Evolutionary conservation across 37 sponge, comb jelly and placozoan genomes (phyloP).

Genomic region (Corticium candelabrum): DNA sequence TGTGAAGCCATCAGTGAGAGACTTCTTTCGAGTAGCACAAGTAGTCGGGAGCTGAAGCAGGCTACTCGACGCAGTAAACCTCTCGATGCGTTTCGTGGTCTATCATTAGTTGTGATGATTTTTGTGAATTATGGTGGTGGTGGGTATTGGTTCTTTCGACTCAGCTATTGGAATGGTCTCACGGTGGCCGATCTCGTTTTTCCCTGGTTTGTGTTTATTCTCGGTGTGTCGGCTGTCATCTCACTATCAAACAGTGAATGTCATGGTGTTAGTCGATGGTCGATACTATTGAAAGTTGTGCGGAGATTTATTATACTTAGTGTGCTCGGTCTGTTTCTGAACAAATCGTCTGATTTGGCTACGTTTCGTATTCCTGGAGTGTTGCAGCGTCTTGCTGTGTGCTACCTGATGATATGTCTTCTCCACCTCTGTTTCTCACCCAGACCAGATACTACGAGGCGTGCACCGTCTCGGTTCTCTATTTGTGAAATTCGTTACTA

Average conservation of each 20-base stretch:
- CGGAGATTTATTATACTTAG: constrained; percentile 70
- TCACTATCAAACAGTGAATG: constrained; percentile 23
- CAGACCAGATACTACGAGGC: not conserved
- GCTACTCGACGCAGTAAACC: constrained; percentile 41
- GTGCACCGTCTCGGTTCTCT: not conserved
- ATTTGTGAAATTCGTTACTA: constrained; percentile 53
- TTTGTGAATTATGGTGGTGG: constrained; percentile 96
- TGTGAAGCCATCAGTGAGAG: not conserved
- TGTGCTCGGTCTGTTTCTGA: constrained; percentile 67
- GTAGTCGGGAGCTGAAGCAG: not conserved
- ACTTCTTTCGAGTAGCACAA: not conserved
- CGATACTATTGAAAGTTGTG: constrained; percentile 56
- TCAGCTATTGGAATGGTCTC: constrained; percentile 82
- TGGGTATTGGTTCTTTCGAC: constrained; percentile 85
- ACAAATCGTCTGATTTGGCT: constrained; percentile 27
- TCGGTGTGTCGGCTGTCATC: constrained; percentile 82
- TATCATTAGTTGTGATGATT: constrained; percentile 83
- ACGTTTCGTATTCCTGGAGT: constrained; percentile 83
- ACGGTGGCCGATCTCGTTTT: constrained; percentile 75
- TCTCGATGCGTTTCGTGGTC: constrained; percentile 74
- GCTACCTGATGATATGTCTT: constrained; percentile 74
- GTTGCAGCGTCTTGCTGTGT: constrained; percentile 73
- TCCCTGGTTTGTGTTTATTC: constrained; percentile 73
- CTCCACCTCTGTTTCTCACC: constrained; percentile 9
- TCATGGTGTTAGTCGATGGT: not conserved